Evolutionary conservation across 2,888 invertebrate genomes (phyloP).

Genomic region (Drosophila koepferae): DNA sequence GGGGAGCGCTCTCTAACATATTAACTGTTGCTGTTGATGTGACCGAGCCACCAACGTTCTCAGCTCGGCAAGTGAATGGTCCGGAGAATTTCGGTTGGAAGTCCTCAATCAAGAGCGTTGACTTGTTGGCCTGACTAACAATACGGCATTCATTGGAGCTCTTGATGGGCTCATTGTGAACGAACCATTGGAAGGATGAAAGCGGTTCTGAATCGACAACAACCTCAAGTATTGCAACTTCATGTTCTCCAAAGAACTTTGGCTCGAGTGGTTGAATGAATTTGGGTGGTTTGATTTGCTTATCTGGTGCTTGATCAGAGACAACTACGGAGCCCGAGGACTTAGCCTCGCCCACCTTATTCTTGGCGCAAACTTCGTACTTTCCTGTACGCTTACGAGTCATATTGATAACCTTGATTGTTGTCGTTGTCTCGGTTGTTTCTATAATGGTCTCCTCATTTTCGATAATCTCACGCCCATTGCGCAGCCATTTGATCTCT

Average conservation of each 20-base stretch:
- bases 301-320: slow-evolving; percentile 87
- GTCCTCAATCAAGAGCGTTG: slow-evolving; percentile 91
- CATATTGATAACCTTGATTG: slow-evolving; percentile 88
- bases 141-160: slow-evolving; percentile 90
- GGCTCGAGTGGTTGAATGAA: slow-evolving; percentile 91
- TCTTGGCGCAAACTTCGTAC: slow-evolving; percentile 94
- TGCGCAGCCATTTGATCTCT: slow-evolving; percentile 94
- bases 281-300: slow-evolving; percentile 89
- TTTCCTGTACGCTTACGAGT: slow-evolving; percentile 93
- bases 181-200: slow-evolving; percentile 95
- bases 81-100: slow-evolving; percentile 90
- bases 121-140: slow-evolving; percentile 90
- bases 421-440: slow-evolving; percentile 88
- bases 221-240: slow-evolving; percentile 92
- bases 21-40: slow-evolving; percentile 92
- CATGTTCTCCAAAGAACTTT: slow-evolving; percentile 89
- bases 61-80: slow-evolving; percentile 93
- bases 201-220: slow-evolving; percentile 91
- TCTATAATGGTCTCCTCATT: slow-evolving; percentile 88
- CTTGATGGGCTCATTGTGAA: slow-evolving; percentile 90
- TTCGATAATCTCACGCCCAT: slow-evolving; percentile 91
- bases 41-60: slow-evolving; percentile 95
- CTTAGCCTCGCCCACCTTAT: slow-evolving; percentile 91
- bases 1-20: slow-evolving; percentile 86
- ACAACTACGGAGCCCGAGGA: slow-evolving; percentile 94